A percentile compares a stretch with the other conserved stretches of the same genome.
phyloP scores from a whole-genome alignment of 2,797 vertebrate genomes.

The Carapus acus region DNA sequence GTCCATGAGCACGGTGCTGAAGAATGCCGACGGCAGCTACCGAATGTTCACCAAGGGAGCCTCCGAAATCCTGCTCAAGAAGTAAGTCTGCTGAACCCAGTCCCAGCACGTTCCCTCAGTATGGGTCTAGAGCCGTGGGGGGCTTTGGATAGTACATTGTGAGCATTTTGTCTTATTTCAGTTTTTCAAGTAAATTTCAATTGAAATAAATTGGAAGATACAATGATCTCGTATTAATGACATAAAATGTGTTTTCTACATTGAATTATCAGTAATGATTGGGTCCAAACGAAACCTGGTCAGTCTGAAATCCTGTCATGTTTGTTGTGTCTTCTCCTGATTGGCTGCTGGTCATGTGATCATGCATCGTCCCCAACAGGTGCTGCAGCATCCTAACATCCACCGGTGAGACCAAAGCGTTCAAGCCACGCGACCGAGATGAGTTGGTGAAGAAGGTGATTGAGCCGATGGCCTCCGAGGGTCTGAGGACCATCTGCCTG shows the following conservation, averaged over 20 bases:
- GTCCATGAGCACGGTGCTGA: constrained; percentile 96
- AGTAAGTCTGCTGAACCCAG: constrained; percentile 72
- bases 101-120: too few species aligned
- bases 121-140: too few species aligned
- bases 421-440: constrained; percentile 83
- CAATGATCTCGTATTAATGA: too few species aligned
- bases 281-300: background rate
- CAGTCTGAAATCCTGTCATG: background rate
- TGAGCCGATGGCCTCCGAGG: constrained; percentile 94
- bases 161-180: too few species aligned
- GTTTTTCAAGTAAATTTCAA: too few species aligned
- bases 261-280: too few species aligned
- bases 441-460: constrained; percentile 90
- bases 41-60: constrained; percentile 97
- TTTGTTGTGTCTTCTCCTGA: background rate
- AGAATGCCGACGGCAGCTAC: constrained; percentile 84
- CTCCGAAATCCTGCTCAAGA: constrained; percentile 95
- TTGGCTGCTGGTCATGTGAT: background rate
- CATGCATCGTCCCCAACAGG: constrained; percentile 59
- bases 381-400: constrained; percentile 82
- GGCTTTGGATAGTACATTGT: too few species aligned
- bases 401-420: constrained; percentile 74
- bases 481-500: constrained; percentile 93
- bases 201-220: too few species aligned
- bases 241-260: too few species aligned